Conservation (phyloP, 2,888 invertebrate genomes). For the Adela reaumurella region DNA sequence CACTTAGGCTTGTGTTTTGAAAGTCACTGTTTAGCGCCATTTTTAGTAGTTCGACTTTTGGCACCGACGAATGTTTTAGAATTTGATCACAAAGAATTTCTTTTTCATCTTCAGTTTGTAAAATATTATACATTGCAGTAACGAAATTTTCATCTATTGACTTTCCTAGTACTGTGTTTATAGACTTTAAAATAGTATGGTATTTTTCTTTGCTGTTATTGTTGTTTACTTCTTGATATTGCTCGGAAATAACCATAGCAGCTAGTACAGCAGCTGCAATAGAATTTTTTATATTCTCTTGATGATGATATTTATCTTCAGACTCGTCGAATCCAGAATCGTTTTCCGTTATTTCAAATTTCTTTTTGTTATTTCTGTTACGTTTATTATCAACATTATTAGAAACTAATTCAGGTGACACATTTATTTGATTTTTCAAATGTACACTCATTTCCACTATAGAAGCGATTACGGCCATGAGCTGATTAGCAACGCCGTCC, state of each 20-base stretch:
- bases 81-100: constrained; percentile 46
- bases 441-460: constrained; percentile 52
- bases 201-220: constrained; percentile 49
- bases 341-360: constrained; percentile 20
- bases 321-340: constrained; percentile 17
- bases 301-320: constrained; percentile 32
- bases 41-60: constrained; percentile 61
- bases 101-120: constrained; percentile 49
- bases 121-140: constrained; percentile 43
- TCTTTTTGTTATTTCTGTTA: constrained; percentile 28
- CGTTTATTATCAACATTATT: constrained; percentile 25
- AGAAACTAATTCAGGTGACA: constrained; percentile 23
- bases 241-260: constrained; percentile 48
- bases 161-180: constrained; percentile 47
- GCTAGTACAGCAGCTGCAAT: constrained; percentile 52
- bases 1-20: constrained; percentile 42
- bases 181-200: constrained; percentile 47
- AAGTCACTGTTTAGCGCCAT: constrained; percentile 48
- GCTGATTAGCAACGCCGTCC: constrained; percentile 50
- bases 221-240: constrained; percentile 46
- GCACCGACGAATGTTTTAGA: constrained; percentile 47
- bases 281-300: constrained; percentile 51
- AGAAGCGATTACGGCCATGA: constrained; percentile 47
- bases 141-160: constrained; percentile 46
- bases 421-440: constrained; percentile 38